A percentile compares a stretch with the other conserved stretches of the same genome.
Evolutionary conservation across 2,797 vertebrate genomes (phyloP).

Genomic region (Oreochromis grahami): DNA sequence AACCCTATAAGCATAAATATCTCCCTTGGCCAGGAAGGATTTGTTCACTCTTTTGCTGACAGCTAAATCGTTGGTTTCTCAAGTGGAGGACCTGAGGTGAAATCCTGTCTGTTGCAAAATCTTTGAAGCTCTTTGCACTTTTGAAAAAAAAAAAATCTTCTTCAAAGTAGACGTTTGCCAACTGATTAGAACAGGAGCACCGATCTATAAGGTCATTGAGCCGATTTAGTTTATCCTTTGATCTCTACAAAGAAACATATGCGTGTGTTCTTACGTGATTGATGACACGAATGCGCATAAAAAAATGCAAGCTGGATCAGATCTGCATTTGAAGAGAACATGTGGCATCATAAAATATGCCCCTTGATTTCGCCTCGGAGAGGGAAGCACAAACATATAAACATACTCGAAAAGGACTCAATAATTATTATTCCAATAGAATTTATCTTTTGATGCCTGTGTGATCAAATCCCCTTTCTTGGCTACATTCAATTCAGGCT

Average conservation of each 20-base stretch:
- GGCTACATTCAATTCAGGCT: not conserved
- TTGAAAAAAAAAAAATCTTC: not conserved
- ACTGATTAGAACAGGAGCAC: constrained; percentile 7
- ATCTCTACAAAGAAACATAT: not conserved
- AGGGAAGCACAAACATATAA: constrained; percentile 18
- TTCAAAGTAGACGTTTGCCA: constrained; percentile 25
- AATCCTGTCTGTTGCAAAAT: constrained; percentile 36
- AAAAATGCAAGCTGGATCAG: not conserved
- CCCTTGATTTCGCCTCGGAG: constrained; percentile 8
- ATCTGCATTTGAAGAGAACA: not conserved
- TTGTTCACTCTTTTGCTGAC: constrained; percentile 35
- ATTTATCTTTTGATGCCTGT: constrained; percentile 1
- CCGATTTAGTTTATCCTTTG: not conserved
- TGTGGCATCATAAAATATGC: constrained; percentile 27
- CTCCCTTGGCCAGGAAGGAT: constrained; percentile 32
- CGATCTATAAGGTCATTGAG: constrained; percentile 12
- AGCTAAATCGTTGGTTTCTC: constrained; percentile 38
- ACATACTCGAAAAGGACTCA: not conserved
- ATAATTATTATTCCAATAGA: not conserved
- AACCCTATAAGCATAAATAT: constrained; percentile 28
- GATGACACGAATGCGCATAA: not conserved
- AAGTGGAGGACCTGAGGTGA: constrained; percentile 16
- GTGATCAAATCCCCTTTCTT: not conserved
- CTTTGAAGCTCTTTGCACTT: constrained; percentile 5
- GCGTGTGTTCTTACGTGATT: not conserved